Evolutionary conservation across 2,888 invertebrate genomes (phyloP).

Genomic region (Callinectes sapidus): DNA sequence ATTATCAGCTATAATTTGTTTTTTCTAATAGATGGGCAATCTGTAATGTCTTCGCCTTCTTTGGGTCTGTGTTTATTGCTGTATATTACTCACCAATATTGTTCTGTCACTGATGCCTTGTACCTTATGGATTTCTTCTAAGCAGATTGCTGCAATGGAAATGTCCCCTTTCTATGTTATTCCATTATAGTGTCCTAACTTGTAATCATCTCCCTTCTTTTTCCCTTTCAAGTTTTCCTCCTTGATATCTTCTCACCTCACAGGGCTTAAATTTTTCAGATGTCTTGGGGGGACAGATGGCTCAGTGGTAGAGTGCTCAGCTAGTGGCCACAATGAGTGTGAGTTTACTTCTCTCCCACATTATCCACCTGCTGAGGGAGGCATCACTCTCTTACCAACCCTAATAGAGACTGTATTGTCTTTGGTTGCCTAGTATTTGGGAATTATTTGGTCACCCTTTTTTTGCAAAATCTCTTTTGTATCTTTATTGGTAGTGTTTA

Average conservation of each 20-base stretch:
- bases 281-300: conserved; percentile 1
- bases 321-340: not conserved
- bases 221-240: not conserved
- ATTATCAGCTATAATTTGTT: not conserved
- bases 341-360: not conserved
- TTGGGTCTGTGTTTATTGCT: not conserved
- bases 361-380: not conserved
- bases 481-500: not conserved
- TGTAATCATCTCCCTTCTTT: not conserved
- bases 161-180: not conserved
- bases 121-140: not conserved
- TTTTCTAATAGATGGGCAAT: not conserved
- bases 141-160: not conserved
- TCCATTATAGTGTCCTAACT: not conserved
- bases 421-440: not conserved
- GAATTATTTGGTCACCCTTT: not conserved
- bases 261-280: conserved; percentile 1
- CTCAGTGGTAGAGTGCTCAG: conserved; percentile 1
- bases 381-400: not conserved
- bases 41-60: not conserved
- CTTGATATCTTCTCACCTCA: not conserved
- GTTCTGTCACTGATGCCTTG: not conserved
- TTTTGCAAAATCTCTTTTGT: not conserved
- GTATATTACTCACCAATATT: not conserved
- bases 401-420: not conserved